These are phyloP conservation scores for Halocaridina rubra DNA, from an alignment of 2,888 invertebrate genomes.

Conservation along the genomic window DNA sequence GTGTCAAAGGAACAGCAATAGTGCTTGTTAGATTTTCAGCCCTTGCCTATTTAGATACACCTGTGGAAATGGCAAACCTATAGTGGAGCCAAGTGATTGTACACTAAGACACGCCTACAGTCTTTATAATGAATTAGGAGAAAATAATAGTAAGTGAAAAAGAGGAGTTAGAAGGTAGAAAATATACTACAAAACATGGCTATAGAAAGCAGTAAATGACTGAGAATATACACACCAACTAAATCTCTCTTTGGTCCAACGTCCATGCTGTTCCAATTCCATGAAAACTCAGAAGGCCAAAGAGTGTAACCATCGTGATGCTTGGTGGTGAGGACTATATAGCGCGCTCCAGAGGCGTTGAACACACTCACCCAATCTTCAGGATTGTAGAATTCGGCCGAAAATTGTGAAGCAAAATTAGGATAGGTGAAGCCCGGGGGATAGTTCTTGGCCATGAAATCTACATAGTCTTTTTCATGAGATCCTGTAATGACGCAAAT, in stretches of 20 bases:
- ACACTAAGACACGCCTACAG: no score
- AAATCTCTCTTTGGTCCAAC: conserved; percentile 83
- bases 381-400: conserved; percentile 84
- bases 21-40: no score
- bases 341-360: conserved; percentile 85
- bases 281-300: conserved; percentile 85
- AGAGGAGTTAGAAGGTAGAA: no score
- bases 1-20: no score
- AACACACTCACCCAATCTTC: conserved; percentile 87
- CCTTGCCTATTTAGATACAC: no score
- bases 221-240: conserved; percentile 74
- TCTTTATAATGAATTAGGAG: no score
- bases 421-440: conserved; percentile 89
- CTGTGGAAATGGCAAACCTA: no score
- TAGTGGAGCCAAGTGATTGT: no score
- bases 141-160: no score
- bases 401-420: conserved; percentile 90
- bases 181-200: no score
- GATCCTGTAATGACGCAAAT: no score
- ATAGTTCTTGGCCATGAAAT: conserved; percentile 86
- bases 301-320: conserved; percentile 89
- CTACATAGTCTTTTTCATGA: conserved; percentile 71
- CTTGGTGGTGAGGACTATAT: conserved; percentile 86
- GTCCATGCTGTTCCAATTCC: conserved; percentile 86
- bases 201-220: no score